Evolutionary conservation across 2,888 invertebrate species (phyloP).

Genomic region (Venusia cambrica): DNA sequence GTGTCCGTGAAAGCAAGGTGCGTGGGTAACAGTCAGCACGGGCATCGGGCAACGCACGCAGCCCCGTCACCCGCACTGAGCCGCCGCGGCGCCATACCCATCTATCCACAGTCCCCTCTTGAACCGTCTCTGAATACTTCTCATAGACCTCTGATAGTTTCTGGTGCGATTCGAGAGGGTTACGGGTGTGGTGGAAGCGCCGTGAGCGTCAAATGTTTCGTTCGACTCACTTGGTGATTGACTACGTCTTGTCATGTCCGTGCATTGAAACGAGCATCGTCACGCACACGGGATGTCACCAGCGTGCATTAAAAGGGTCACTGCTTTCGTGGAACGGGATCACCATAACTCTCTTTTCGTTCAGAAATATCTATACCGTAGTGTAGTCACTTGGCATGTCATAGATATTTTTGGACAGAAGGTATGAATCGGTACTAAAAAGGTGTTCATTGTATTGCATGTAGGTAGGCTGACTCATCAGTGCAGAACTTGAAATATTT

Average conservation of each 20-base stretch:
- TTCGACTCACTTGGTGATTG: slow-evolving; percentile 75
- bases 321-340: slow-evolving; percentile 74
- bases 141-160: slow-evolving; percentile 21
- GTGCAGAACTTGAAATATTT: slow-evolving; percentile 41
- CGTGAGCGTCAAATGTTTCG: slow-evolving; percentile 57
- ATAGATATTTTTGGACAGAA: slow-evolving; percentile 56
- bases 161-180: slow-evolving; percentile 23
- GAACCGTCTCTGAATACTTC: slow-evolving; percentile 21
- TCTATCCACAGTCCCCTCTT: slow-evolving; percentile 13
- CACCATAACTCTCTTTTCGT: slow-evolving; percentile 46
- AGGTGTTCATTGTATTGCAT: slow-evolving; percentile 64
- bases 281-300: slow-evolving; percentile 63
- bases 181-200: slow-evolving; percentile 38
- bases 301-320: slow-evolving; percentile 71
- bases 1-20: slow-evolving; percentile 99
- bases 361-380: slow-evolving; percentile 53
- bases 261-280: slow-evolving; percentile 57
- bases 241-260: slow-evolving; percentile 52
- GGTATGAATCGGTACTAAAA: slow-evolving; percentile 42
- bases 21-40: slow-evolving; percentile 83
- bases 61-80: slow-evolving; percentile 78
- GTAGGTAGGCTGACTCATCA: slow-evolving; percentile 69
- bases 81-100: slow-evolving; percentile 37
- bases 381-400: slow-evolving; percentile 23
- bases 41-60: slow-evolving; percentile 85